Conservation (phyloP, 2,113 vertebrate genomes). For the Notothenia coriiceps region DNA sequence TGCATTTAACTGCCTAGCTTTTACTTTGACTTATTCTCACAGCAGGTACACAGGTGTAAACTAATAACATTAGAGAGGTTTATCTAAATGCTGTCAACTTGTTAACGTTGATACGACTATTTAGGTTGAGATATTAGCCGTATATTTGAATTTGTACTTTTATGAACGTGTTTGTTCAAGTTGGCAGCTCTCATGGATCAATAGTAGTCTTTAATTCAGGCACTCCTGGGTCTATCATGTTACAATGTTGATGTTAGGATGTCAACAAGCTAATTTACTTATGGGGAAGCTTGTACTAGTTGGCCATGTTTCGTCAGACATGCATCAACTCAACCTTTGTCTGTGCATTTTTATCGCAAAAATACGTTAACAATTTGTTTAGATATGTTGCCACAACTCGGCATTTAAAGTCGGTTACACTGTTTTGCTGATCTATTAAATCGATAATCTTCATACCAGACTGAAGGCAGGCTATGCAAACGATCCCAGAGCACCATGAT, state of each 20-base stretch:
- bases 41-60: constrained; percentile 13
- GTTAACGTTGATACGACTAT: neutral
- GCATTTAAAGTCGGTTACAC: neutral
- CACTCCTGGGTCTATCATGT: neutral
- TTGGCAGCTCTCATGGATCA: neutral
- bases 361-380: neutral
- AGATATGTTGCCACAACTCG: neutral
- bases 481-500: constrained; percentile 56
- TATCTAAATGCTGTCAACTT: neutral
- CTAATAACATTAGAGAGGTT: constrained; percentile 17
- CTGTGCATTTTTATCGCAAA: neutral
- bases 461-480: constrained; percentile 37
- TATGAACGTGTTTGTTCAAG: neutral
- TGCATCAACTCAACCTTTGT: neutral
- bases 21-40: constrained; percentile 7
- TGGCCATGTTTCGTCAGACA: neutral
- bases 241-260: neutral
- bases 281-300: too few relatives aligned
- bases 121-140: too few relatives aligned
- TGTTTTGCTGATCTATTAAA: constrained; percentile 5
- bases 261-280: neutral
- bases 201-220: neutral
- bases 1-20: neutral
- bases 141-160: too few relatives aligned
- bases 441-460: constrained; percentile 26